Base-by-base conservation (phyloP, 1,140 invertebrate genomes). In the Colletes gigas region DNA sequence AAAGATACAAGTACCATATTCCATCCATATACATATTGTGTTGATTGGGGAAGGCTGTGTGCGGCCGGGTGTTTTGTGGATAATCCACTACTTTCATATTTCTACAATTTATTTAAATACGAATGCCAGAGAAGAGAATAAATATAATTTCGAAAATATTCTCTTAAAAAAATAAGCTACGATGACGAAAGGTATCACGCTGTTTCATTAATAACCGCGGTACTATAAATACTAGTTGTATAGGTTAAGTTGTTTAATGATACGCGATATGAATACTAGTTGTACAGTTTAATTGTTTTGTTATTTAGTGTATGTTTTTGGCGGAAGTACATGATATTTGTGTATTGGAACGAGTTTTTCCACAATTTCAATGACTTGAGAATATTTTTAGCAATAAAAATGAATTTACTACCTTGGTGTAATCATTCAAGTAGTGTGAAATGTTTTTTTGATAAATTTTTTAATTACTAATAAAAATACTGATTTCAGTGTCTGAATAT, bases 141-240 rank as follows among this genome's bases (percentile, higher is more conserved):
- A 76, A 57, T 77, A 65, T n/a, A 65, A 6, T 75, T 65, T 3
- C 10, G 5, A 30, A 60, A 81, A n/a, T 78, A 66, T 66, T 72
- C 19, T 54, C 41, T 12, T 67, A 14, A 71, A 41, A 80, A 19
- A 52, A 57, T 55, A 7, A 39, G 4, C 4, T 19, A 84, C 67
- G 57, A 90, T 90, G 89, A 89, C 89, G 39, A 89, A 90, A 88
- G 89, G 89, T 89, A 83, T 44, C 19, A 12, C 10, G 59, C 21
- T 12, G 54, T 71, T 72, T 62, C 8, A 50, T 57, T 63, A 59
- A n/a, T 41, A 41, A 41, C 50, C 6, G 54, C n/a, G n/a, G n/a
- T n/a, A 14, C 60, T 6, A 62, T 57, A 55, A 60, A 84, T 54
- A 79, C 72, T 52, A n/a, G 55, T 41, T 7, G 7, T 50, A 21